Evolutionary conservation across 2,113 vertebrate species (phyloP), one percentile per base, ranked within the genome.

Genomic region (Lathamus discolor): DNA sequence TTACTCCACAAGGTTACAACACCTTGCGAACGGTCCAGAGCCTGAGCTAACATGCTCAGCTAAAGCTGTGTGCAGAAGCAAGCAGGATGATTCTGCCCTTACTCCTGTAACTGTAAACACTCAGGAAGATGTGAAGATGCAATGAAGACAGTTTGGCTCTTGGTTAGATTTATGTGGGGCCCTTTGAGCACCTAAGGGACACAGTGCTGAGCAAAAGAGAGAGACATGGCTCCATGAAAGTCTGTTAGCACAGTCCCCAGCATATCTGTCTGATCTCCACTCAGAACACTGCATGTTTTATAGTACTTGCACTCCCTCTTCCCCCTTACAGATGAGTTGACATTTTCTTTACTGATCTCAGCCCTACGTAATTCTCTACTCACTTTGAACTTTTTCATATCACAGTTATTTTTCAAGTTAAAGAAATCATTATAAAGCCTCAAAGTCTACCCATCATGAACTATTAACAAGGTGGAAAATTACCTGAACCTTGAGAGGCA

Each of bases 401-500:
- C 17, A 41, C 11, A 81, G 18, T 24, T 86, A 59, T 31, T 79
- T 35, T 55, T 67, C 27, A 69, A 69, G 46, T 14, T 52, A 35
- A 93, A 86, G 28, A 67, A 72, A 75, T 24, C 31, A 78, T 37
- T 57, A 23, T 0, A 86, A 22, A 61, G 11, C 22, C 76, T 46
- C 69, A 9, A 70, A 63, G 37, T 16, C 67, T 43, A 48, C 54
- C 69, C 49, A 92, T 14, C 28, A 68, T 2, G 14, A 92, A 46
- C 46, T 35, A 62, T 39, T n/a, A 76, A 87, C 35, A 72, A 77
- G 20, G 27, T 74, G 29, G 11, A 85, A 84, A 85, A 67, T 76
- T 29, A 98, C 98, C 98, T 98, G 98, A 98, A 88, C 98, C 97
- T 98, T 99, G 98, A 97, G 99, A 98, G 97, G 99, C 98, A 92